phyloP scores from a whole-genome alignment of 1,140 invertebrate species.

The Lasaia peninsularis region DNA sequence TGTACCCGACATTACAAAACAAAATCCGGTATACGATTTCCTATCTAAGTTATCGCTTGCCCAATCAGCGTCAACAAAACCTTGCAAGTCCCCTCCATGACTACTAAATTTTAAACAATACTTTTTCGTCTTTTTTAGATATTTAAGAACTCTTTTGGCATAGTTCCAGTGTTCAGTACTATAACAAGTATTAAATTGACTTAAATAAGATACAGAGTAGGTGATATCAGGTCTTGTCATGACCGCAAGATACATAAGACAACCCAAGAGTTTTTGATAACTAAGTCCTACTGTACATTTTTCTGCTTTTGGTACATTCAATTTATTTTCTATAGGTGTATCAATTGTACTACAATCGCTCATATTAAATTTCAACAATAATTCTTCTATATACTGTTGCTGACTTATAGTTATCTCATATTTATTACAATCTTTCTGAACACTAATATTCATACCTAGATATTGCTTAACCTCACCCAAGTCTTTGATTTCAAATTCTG shows the following conservation, averaged over 20 bases:
- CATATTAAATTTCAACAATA: constrained; percentile 25
- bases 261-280: constrained; percentile 14
- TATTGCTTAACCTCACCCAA: background rate
- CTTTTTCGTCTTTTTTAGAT: background rate
- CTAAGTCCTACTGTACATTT: background rate
- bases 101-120: constrained; percentile 24
- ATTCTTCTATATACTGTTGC: constrained; percentile 21
- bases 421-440: background rate
- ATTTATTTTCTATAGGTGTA: constrained; percentile 20
- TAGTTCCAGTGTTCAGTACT: constrained; percentile 17
- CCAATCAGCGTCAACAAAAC: constrained; percentile 21
- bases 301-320: constrained; percentile 11
- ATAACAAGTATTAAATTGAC: constrained; percentile 17
- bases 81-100: constrained; percentile 6
- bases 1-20: background rate
- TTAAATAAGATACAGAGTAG: constrained; percentile 8
- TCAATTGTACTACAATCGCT: constrained; percentile 23
- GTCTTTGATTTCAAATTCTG: constrained; percentile 14
- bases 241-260: constrained; percentile 8
- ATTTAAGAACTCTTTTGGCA: constrained; percentile 17
- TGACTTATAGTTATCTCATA: constrained; percentile 20
- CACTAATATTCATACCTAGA: constrained; percentile 9
- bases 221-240: constrained; percentile 11
- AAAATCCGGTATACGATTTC: constrained; percentile 5
- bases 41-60: constrained; percentile 10